Evolutionary conservation across 2,797 vertebrate genomes (phyloP), one percentile per base, ranked within the genome.

Genomic region (Huso huso): DNA sequence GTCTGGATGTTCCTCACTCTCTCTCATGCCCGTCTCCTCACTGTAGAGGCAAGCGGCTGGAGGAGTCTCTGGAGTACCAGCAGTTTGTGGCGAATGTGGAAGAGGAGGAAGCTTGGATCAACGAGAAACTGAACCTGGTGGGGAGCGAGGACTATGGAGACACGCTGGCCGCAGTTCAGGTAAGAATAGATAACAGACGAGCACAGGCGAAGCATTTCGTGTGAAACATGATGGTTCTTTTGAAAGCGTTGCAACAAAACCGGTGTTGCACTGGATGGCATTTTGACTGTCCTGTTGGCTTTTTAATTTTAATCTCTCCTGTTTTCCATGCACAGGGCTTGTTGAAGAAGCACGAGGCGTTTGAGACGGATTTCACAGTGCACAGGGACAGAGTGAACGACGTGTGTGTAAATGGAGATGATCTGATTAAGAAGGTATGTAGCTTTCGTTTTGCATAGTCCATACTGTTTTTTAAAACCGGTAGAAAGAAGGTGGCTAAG

Each of bases 21-120:
- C 10, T 57, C n/a, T 10, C 13, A 11, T 66, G 15, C 49, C 50
- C 67, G 57, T 61, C 18, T 61, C n/a, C 53, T 50, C 37, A 0
- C 55, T 12, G 0, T 67, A 98, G 97, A 51, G 97, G 97, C 48
- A 93, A 96, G 83, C 92, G 95, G 67, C 85, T 99, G 51, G 97
- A 99, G 75, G 96, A 99, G 75, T 99, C 96, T 18, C 83, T 99
- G 79, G 97, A 99, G 63, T 99, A 99, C 78, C 97, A 99, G 85
- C 97, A 99, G 76, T 99, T 99, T 76, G 97, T 99, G 69, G 96
- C 97, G 3, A 99, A 99, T 0, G 95, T 99, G 72, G 97, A 99
- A 68, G 97, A 99, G 69, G 97, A 99, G 67, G 97, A 99, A 80
- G 96, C 97, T 3, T 99, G 97, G 97, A 99, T 99, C 77, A 98